A percentile compares a stretch with the other conserved stretches of the same genome.
These are phyloP conservation scores for Leptinotarsa lineolata DNA, from an alignment of 1,140 invertebrate genomes.

Conservation along the genomic window DNA sequence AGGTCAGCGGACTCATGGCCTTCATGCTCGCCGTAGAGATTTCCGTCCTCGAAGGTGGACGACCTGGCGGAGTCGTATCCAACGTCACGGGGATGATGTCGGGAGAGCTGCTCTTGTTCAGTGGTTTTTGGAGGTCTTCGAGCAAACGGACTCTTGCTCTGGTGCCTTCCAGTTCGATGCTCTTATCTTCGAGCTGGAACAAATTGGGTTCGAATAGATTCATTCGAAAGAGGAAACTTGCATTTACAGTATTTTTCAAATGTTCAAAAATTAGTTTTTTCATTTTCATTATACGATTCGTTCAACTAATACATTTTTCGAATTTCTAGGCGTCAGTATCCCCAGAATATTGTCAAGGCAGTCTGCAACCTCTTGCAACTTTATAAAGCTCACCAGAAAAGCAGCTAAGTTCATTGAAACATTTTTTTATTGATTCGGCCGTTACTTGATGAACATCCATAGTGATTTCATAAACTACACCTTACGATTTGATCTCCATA, in stretches of 20 bases:
- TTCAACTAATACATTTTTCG: no score
- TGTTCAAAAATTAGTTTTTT: no score
- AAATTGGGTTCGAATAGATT: background rate
- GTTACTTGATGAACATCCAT: no score
- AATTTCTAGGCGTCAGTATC: no score
- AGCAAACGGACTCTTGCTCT: conserved; percentile 72
- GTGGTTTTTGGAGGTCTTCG: conserved; percentile 59
- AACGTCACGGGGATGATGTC: conserved; percentile 59
- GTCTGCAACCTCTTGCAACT: no score
- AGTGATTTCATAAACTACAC: no score
- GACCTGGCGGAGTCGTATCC: conserved; percentile 50
- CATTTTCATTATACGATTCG: no score
- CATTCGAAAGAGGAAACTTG: background rate
- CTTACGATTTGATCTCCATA: no score
- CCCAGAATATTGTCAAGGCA: no score
- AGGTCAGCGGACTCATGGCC: conserved; percentile 60
- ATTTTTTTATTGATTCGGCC: no score
- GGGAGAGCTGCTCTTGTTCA: conserved; percentile 40
- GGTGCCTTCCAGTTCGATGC: conserved; percentile 80
- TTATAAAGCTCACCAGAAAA: no score
- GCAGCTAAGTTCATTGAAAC: no score
- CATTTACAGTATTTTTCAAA: background rate
- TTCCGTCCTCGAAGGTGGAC: conserved; percentile 33
- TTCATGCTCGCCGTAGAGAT: conserved; percentile 59
- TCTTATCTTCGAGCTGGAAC: conserved; percentile 75